These are phyloP conservation scores for Hybognathus amarus DNA, from an alignment of 2,797 vertebrate genomes.

Conservation along the genomic window DNA sequence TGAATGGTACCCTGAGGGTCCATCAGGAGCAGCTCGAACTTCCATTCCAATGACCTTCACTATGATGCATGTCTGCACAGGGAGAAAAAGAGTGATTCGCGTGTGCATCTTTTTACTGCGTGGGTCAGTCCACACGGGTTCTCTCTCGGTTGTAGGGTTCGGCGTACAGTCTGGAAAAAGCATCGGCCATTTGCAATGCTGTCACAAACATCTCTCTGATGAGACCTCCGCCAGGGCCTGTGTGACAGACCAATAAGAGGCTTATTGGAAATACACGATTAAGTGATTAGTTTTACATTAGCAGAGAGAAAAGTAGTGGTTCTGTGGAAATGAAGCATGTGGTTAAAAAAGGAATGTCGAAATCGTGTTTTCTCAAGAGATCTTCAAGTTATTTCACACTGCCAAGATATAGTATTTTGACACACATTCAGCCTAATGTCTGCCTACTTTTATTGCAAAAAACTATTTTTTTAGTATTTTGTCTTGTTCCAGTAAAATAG, in stretches of 20 bases:
- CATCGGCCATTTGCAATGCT: constrained; percentile 65
- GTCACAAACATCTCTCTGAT: constrained; percentile 69
- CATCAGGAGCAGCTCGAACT: constrained; percentile 74
- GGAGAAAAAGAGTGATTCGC: constrained; percentile 65
- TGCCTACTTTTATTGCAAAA: constrained; percentile 6
- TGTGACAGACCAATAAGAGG: constrained; percentile 74
- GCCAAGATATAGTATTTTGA: neutral
- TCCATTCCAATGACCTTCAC: constrained; percentile 76
- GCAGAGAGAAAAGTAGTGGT: constrained; percentile 70
- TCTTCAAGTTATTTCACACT: neutral
- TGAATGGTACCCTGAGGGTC: constrained; percentile 80
- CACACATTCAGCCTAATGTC: neutral
- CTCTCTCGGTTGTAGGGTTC: constrained; percentile 68
- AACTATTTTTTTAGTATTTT: neutral
- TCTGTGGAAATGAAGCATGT: constrained; percentile 68
- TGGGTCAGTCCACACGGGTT: constrained; percentile 70
- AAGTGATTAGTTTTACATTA: constrained; percentile 75
- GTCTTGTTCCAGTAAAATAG: neutral
- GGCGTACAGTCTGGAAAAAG: constrained; percentile 63
- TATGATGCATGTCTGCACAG: constrained; percentile 71
- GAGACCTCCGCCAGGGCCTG: constrained; percentile 54
- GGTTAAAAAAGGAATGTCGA: constrained; percentile 69
- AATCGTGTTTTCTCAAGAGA: constrained; percentile 67
- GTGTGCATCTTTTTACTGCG: constrained; percentile 80
- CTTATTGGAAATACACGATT: constrained; percentile 78